Percentiles rank a stretch among this genome's conserved stretches.
These are phyloP conservation scores for Pipa parva DNA, from an alignment of 2,113 vertebrate species.

Conservation along the genomic window DNA sequence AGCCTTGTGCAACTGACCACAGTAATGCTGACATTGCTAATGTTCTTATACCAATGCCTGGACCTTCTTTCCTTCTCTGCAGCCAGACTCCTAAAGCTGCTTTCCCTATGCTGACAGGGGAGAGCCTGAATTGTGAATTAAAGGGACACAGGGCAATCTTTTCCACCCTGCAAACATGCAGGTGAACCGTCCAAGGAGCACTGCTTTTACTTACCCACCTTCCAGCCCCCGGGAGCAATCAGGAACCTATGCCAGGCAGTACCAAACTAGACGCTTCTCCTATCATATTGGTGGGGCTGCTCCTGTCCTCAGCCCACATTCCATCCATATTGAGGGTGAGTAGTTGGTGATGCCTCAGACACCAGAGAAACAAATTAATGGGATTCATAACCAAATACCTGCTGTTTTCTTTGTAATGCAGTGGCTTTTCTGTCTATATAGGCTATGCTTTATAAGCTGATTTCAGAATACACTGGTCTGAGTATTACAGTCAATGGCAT, in stretches of 20 bases:
- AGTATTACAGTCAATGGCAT: too few species aligned
- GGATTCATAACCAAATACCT: too few species aligned
- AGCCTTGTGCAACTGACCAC: neutral
- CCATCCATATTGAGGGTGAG: constrained; percentile 25
- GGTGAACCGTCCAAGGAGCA: constrained; percentile 36
- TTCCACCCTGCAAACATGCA: constrained; percentile 28
- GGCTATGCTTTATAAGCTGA: too few species aligned
- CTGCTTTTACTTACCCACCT: constrained; percentile 33
- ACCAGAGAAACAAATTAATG: neutral
- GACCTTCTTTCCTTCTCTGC: constrained; percentile 15
- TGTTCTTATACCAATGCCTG: constrained; percentile 31
- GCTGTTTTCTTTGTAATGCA: too few species aligned
- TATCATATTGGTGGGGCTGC: constrained; percentile 29
- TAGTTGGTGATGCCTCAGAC: neutral
- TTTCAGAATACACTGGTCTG: too few species aligned
- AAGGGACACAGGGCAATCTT: constrained; percentile 20
- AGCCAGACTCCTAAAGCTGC: constrained; percentile 23
- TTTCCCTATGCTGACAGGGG: constrained; percentile 29
- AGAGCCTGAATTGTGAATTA: constrained; percentile 16
- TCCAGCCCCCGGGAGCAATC: constrained; percentile 21
- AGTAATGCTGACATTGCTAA: neutral
- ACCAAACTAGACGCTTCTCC: constrained; percentile 28
- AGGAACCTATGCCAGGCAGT: constrained; percentile 31
- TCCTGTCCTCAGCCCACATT: neutral
- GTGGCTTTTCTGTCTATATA: too few species aligned